These are phyloP conservation scores for Pelobates fuscus DNA, from an alignment of 2,113 vertebrate species.

Conservation along the genomic window DNA sequence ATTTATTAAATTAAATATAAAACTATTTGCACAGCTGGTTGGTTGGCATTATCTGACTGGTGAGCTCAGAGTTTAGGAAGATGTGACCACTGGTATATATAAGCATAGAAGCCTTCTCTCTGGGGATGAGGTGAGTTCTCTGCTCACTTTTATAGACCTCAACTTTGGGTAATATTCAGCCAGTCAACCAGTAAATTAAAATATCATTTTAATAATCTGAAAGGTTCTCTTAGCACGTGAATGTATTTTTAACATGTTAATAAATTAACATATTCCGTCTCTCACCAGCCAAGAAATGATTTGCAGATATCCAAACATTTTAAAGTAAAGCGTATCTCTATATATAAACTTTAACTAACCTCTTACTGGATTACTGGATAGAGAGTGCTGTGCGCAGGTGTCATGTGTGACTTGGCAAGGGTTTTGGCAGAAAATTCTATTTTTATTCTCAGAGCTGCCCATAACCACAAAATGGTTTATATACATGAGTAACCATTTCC, in stretches of 20 bases:
- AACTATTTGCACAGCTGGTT: conserved; percentile 41
- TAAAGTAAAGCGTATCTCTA: background rate
- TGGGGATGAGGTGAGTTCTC: conserved; percentile 6
- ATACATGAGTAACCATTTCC: conserved; percentile 26
- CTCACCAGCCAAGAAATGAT: too few species aligned
- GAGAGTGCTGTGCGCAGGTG: conserved; percentile 14
- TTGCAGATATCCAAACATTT: background rate
- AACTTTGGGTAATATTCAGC: background rate
- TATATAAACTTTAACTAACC: background rate
- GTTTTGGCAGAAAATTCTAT: background rate
- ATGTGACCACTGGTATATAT: background rate
- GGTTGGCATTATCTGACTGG: background rate
- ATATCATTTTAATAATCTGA: conserved; percentile 3
- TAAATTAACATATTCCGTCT: background rate
- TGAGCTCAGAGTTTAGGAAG: conserved; percentile 21
- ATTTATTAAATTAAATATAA: background rate
- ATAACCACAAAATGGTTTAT: conserved; percentile 34
- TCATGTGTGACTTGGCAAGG: background rate
- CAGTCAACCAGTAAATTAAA: conserved; percentile 5
- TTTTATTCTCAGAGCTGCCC: conserved; percentile 10
- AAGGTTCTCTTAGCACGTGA: background rate
- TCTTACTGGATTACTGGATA: background rate
- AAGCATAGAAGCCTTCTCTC: background rate
- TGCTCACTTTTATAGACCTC: background rate
- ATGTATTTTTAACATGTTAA: conserved; percentile 1